Evolutionary conservation across 2,888 invertebrate genomes (phyloP).

Genomic region (Heliconius ethilla): DNA sequence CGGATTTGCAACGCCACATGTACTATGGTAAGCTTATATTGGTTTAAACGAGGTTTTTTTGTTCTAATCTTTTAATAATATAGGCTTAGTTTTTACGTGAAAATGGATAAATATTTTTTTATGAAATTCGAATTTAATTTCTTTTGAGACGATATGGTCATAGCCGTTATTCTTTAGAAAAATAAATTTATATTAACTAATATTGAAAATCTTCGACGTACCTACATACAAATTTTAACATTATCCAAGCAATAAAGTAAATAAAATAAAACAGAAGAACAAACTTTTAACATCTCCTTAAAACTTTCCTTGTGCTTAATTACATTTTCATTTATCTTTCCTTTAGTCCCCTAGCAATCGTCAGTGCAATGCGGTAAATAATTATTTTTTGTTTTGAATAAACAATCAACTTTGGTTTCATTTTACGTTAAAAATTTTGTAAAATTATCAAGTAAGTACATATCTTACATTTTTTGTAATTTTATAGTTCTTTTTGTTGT

Average conservation of each 20-base stretch:
- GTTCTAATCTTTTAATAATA: slow-evolving; percentile 12
- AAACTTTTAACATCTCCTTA: slow-evolving; percentile 71
- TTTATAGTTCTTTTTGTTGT: too few relatives aligned
- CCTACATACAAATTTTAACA: neutral
- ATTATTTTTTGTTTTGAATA: slow-evolving; percentile 43
- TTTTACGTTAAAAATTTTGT: neutral
- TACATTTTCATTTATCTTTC: slow-evolving; percentile 77
- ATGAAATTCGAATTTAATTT: neutral
- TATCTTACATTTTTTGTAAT: too few relatives aligned
- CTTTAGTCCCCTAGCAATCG: slow-evolving; percentile 56
- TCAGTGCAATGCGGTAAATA: slow-evolving; percentile 50
- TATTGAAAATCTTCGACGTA: too few relatives aligned
- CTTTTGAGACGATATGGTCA: neutral
- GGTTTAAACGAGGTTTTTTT: neutral
- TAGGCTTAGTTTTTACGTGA: neutral
- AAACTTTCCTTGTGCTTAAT: slow-evolving; percentile 76
- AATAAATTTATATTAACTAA: too few relatives aligned
- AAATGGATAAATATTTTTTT: neutral
- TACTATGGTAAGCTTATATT: slow-evolving; percentile 17
- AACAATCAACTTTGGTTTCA: neutral
- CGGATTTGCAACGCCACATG: slow-evolving; percentile 37
- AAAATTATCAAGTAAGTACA: too few relatives aligned
- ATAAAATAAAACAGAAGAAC: slow-evolving; percentile 72
- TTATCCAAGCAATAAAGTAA: slow-evolving; percentile 56
- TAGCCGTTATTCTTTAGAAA: too few relatives aligned